Conservation (phyloP, 2,113 vertebrate species). For the Micronisus gabar region DNA sequence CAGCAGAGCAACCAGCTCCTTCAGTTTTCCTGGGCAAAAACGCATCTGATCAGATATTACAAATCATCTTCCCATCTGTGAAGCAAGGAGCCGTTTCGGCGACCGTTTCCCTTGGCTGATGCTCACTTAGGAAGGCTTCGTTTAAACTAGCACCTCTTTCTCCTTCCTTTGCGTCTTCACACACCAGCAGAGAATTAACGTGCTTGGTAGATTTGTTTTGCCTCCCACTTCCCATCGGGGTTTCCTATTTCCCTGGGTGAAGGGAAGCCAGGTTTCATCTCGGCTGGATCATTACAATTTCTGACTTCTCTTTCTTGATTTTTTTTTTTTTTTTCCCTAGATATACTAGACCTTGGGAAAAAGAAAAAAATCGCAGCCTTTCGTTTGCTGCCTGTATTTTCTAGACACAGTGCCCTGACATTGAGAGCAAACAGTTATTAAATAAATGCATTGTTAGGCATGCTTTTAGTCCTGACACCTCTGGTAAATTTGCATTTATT, state of each 20-base stretch:
- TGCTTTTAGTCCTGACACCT: conserved; percentile 61
- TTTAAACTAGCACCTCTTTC: not conserved
- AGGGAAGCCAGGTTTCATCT: not conserved
- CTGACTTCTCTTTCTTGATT: not conserved
- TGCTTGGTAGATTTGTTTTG: not conserved
- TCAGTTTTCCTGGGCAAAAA: not conserved
- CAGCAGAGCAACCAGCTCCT: not conserved
- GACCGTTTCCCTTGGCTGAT: accelerated
- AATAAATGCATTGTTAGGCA: conserved; percentile 55
- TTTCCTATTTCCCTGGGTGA: not conserved
- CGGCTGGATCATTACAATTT: not conserved
- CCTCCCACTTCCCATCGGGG: not conserved
- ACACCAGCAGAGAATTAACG: not conserved
- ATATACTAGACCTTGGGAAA: not conserved
- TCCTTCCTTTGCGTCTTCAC: not conserved
- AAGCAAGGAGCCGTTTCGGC: accelerated
- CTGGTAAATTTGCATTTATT: conserved; percentile 64
- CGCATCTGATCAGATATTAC: accelerated
- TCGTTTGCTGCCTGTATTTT: conserved; percentile 3
- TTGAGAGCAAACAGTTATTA: conserved; percentile 60
- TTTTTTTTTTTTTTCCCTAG: too few relatives aligned
- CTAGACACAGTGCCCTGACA: conserved; percentile 23
- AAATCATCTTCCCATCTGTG: accelerated
- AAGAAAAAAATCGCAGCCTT: not conserved
- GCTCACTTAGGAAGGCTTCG: not conserved